A percentile compares a stretch with the other conserved stretches of the same genome.
Evolutionary conservation across 2,797 vertebrate species (phyloP).

Genomic region (Eulemur rubriventer): DNA sequence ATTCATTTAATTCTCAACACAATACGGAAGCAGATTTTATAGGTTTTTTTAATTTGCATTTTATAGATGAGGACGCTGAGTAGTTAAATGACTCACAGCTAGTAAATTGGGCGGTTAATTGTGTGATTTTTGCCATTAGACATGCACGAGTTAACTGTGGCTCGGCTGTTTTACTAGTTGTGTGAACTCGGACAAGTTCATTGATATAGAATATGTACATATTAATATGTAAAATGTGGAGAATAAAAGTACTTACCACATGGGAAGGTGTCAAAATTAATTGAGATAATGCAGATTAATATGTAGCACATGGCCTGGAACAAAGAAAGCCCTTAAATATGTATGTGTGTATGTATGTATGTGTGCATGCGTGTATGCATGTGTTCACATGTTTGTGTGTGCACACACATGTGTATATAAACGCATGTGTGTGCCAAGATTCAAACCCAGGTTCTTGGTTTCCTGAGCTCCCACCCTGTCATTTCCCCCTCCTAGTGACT

Average conservation of each 20-base stretch:
- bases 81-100: not conserved
- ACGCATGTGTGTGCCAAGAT: not conserved
- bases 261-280: not conserved
- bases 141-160: not conserved
- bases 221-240: not conserved
- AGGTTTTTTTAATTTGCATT: not conserved
- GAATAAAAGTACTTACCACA: not conserved
- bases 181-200: not conserved
- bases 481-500: slow-evolving; percentile 25
- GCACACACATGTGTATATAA: not conserved
- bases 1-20: slow-evolving; percentile 9
- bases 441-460: not conserved
- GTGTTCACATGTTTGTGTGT: no score
- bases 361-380: no score
- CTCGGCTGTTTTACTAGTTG: not conserved
- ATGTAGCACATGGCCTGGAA: not conserved
- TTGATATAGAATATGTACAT: not conserved
- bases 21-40: not conserved
- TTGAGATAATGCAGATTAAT: not conserved
- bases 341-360: not conserved
- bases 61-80: not conserved
- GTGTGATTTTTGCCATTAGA: not conserved
- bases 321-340: not conserved
- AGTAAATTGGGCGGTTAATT: not conserved
- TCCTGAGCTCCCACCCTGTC: not conserved